A percentile compares a stretch with the other conserved stretches of the same genome.
phyloP scores from a whole-genome alignment of 35 echinoderm and acorn worm species.

The Lytechinus pictus region DNA sequence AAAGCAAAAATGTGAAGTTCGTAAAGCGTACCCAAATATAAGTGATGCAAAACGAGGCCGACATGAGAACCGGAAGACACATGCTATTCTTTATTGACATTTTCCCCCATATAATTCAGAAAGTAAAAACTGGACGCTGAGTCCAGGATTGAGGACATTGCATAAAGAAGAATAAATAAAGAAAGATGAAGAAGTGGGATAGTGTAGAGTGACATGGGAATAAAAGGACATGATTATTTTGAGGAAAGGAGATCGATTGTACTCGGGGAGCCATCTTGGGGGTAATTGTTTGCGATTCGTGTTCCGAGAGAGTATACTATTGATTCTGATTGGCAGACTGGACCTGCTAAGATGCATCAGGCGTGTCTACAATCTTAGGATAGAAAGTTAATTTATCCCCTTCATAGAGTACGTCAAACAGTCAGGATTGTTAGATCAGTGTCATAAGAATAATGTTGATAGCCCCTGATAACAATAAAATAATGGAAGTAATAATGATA shows the following conservation, averaged over 20 bases:
- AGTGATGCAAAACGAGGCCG: too few species aligned
- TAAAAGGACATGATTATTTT: background rate
- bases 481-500: too few species aligned
- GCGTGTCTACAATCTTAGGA: background rate
- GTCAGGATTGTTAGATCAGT: background rate
- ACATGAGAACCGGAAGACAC: too few species aligned
- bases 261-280: background rate
- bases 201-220: background rate
- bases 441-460: too few species aligned
- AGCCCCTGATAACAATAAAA: too few species aligned
- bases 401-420: background rate
- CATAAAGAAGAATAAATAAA: background rate
- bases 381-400: background rate
- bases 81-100: too few species aligned
- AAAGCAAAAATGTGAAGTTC: too few species aligned
- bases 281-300: conserved; percentile 22
- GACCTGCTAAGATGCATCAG: background rate
- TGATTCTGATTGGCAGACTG: conserved; percentile 28
- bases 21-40: too few species aligned
- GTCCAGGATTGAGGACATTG: background rate
- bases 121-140: background rate
- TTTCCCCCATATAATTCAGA: too few species aligned
- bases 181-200: background rate
- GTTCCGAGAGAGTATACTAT: background rate
- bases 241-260: conserved; percentile 14